Evolutionary conservation across 2,113 vertebrate genomes (phyloP), one percentile per base, ranked within the genome.

Genomic region (Cyphomyrus discorhynchus): DNA sequence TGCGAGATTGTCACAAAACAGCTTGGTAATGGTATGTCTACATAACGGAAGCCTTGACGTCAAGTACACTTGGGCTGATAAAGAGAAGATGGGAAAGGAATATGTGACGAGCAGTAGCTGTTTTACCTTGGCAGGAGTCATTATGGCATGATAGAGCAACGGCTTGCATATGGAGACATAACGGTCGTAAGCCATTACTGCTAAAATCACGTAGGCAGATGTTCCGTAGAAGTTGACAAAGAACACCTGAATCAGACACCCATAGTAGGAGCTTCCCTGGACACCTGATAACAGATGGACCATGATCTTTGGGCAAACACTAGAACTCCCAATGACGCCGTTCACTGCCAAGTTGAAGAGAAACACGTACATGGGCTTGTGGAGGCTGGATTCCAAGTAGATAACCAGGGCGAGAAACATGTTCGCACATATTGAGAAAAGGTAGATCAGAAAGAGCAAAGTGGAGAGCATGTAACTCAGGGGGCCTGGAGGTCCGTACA

Each of bases 141-240:
- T 89, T 11, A 90, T 92, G 35, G 31, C 91, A 66, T 93, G 90
- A 82, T 95, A 95, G 47, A 93, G 93, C 80, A 95, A 88, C 58
- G 94, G 95, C 39, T 89, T 91, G 62, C 95, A 95, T 84, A 95
- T 94, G 10, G 94, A 93, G 0, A 94, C 91, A 86, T 94, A 95
- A 1, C 95, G 84, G 89, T 95, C 95, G 46, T 95, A 95, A 1
- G 94, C 94, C 94, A 95, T 95, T 5, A 93, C 77, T n/a, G 92
- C 90, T 74, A 95, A 89, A 77, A 92, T 91, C 13, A 88, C 90
- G 45, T 94, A 94, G n/a, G 92, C 92, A 91, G 92, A 92, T 2
- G 5, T n/a, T 39, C 27, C 92, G 77, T 94, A 94, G 52, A 90
- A 84, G 88, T 89, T 93, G n/a, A 92, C 45, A 56, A 87, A 92